phyloP scores from a whole-genome alignment of 2,888 invertebrate genomes.

The Labia minor region DNA sequence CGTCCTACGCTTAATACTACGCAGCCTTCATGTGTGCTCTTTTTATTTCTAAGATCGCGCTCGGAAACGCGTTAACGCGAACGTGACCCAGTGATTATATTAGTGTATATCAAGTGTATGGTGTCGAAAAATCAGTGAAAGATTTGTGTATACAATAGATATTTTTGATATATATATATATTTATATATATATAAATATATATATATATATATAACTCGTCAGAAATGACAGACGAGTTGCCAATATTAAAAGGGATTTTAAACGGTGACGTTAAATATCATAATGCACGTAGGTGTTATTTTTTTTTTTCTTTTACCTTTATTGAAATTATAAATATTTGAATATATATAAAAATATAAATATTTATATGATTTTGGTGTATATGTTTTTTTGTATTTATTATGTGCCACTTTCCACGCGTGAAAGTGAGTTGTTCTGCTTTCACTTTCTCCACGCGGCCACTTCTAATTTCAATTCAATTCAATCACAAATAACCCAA shows the following conservation, averaged over 20 bases:
- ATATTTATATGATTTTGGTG: neutral
- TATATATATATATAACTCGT: neutral
- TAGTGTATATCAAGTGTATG: too few species aligned
- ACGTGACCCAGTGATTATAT: slow-evolving; percentile 43
- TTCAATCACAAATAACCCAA: neutral
- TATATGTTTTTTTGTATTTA: slow-evolving; percentile 20
- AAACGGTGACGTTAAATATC: slow-evolving; percentile 81
- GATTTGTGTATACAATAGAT: too few species aligned
- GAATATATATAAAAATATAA: slow-evolving; percentile 15
- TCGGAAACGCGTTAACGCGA: slow-evolving; percentile 33
- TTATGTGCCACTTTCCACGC: slow-evolving; percentile 16
- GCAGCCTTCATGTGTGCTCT: neutral
- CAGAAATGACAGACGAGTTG: slow-evolving; percentile 70
- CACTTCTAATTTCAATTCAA: neutral
- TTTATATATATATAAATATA: slow-evolving; percentile 21
- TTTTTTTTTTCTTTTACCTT: slow-evolving; percentile 16
- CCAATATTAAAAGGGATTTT: slow-evolving; percentile 84
- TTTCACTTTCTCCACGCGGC: slow-evolving; percentile 25
- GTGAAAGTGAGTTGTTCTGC: slow-evolving; percentile 25
- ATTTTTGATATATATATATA: slow-evolving; percentile 13
- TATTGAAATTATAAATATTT: neutral
- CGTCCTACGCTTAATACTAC: too few species aligned
- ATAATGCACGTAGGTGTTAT: slow-evolving; percentile 81
- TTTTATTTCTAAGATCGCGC: neutral
- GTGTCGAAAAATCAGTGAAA: slow-evolving; percentile 35